phyloP scores from a whole-genome alignment of 1,140 invertebrate genomes.

The Drosophila ananassae region DNA sequence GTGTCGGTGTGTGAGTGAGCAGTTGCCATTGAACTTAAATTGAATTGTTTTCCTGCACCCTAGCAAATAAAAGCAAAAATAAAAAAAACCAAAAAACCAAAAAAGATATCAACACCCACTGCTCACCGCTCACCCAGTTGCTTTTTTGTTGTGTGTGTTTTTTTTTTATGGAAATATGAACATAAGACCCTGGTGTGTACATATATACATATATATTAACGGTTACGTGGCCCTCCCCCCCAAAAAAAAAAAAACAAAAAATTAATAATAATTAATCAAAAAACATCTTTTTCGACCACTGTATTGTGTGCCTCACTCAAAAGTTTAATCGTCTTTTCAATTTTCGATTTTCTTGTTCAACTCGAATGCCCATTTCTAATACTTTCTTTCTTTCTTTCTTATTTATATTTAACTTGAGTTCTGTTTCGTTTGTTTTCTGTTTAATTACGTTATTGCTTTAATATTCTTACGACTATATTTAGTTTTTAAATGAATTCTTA shows the following conservation, averaged over 20 bases:
- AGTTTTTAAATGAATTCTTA: conserved; percentile 49
- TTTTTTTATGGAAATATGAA: conserved; percentile 6
- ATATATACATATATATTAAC: conserved; percentile 47
- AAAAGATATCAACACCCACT: background rate
- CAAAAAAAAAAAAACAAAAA: conserved; percentile 3
- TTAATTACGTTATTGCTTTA: conserved; percentile 22
- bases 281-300: conserved; percentile 41
- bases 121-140: conserved; percentile 1
- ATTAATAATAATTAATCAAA: background rate
- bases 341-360: conserved; percentile 41
- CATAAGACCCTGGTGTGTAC: conserved; percentile 16
- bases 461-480: conserved; percentile 50
- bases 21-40: conserved; percentile 28
- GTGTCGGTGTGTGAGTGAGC: conserved; percentile 12
- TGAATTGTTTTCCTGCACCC: conserved; percentile 35
- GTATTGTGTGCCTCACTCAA: conserved; percentile 45
- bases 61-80: conserved; percentile 9
- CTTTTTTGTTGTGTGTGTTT: background rate
- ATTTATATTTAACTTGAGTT: conserved; percentile 3
- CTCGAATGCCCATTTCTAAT: conserved; percentile 33
- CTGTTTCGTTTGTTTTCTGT: background rate
- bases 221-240: conserved; percentile 13
- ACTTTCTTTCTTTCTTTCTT: conserved; percentile 3
- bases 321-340: conserved; percentile 33
- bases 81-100: background rate